A percentile compares a stretch with the other conserved stretches of the same genome.
phyloP scores from a whole-genome alignment of 2,888 invertebrate species.

The Coremacera marginata region DNA sequence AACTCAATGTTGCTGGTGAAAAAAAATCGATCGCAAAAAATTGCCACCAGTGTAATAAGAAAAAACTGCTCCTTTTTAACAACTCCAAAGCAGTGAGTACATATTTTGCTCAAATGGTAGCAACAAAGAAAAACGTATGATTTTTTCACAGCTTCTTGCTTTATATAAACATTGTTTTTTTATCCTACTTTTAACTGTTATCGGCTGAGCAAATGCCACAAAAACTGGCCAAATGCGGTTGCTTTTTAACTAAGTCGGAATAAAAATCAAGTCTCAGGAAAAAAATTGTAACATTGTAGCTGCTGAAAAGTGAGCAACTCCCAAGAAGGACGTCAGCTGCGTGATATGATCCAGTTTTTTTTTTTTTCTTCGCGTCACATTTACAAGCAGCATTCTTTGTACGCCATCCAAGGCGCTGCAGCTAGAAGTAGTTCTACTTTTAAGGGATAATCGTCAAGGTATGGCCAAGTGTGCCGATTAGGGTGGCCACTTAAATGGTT shows the following conservation, averaged over 20 bases:
- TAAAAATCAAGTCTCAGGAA: not conserved
- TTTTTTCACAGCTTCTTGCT: too few species aligned
- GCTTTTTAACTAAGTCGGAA: not conserved
- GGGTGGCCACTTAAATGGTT: not conserved
- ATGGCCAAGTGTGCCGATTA: conserved; percentile 11
- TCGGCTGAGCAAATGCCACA: not conserved
- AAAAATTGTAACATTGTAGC: not conserved
- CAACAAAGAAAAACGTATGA: too few species aligned
- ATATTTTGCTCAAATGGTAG: too few species aligned
- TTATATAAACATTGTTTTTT: too few species aligned
- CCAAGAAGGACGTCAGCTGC: conserved; percentile 1
- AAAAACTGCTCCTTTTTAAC: not conserved
- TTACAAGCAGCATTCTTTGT: too few species aligned
- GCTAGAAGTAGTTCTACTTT: not conserved
- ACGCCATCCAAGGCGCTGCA: not conserved
- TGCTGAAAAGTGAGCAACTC: conserved; percentile 1
- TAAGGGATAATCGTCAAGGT: conserved; percentile 26
- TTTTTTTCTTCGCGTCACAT: not conserved
- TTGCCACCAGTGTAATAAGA: not conserved
- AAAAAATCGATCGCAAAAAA: not conserved
- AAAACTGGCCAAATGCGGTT: not conserved
- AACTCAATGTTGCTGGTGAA: conserved; percentile 18
- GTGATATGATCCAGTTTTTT: conserved; percentile 18
- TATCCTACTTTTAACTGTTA: not conserved
- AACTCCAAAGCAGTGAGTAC: too few species aligned